These are phyloP conservation scores for Sylvietta virens DNA, from an alignment of 2,113 vertebrate genomes.

Conservation along the genomic window DNA sequence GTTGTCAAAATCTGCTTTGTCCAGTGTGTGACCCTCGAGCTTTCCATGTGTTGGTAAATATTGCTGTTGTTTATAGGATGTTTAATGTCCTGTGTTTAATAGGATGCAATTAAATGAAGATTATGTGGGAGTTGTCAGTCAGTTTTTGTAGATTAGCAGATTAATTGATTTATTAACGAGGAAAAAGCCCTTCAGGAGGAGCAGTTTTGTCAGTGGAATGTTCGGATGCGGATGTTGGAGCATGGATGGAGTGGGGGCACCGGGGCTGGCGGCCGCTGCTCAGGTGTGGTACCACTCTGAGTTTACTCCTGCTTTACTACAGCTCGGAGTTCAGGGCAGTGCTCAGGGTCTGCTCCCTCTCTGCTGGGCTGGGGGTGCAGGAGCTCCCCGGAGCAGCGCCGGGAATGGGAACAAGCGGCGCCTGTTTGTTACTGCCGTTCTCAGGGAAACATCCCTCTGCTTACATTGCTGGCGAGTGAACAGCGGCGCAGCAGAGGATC, in stretches of 20 bases:
- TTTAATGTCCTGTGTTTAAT: background rate
- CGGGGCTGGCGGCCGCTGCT: background rate
- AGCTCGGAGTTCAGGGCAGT: background rate
- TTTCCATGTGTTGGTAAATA: rapidly evolving
- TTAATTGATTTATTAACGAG: background rate
- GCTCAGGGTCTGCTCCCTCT: background rate
- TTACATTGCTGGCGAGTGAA: background rate
- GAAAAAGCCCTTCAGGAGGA: background rate
- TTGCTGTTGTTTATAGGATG: background rate
- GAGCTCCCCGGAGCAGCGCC: rapidly evolving
- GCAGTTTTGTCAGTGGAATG: rapidly evolving
- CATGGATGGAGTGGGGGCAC: rapidly evolving
- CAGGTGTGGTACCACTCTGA: background rate
- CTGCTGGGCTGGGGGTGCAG: background rate
- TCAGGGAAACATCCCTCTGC: background rate
- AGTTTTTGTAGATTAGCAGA: background rate
- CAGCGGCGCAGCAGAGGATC: background rate
- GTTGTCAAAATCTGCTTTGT: background rate
- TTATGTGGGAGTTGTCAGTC: background rate
- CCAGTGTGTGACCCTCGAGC: rapidly evolving
- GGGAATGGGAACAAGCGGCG: rapidly evolving
- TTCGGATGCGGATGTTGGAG: background rate
- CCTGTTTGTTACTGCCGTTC: background rate
- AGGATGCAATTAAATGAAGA: background rate
- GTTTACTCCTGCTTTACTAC: background rate